phyloP scores from a whole-genome alignment of 2,888 invertebrate genomes.

The Agonopterix subpropinquella region DNA sequence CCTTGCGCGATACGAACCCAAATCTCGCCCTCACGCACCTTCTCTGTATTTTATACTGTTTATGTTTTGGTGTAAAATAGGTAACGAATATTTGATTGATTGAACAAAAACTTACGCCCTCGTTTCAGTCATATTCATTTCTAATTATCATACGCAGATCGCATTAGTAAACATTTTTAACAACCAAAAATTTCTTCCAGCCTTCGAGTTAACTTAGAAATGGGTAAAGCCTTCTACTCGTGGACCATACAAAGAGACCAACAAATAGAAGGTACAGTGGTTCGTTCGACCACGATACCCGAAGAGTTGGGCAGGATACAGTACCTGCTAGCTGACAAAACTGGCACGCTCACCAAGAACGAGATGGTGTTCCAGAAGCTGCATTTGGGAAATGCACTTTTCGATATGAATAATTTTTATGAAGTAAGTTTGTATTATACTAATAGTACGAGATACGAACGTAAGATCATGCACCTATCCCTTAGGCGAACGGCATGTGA shows the following conservation, averaged over 20 bases:
- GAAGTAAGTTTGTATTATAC: conserved; percentile 75
- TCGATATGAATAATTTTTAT: conserved; percentile 89
- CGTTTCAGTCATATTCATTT: too few species aligned
- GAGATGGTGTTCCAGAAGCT: conserved; percentile 98
- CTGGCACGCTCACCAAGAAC: conserved; percentile 98
- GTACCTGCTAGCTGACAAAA: conserved; percentile 98
- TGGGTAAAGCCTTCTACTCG: conserved; percentile 98
- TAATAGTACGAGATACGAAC: too few species aligned
- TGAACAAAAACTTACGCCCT: too few species aligned
- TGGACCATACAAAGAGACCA: conserved; percentile 97
- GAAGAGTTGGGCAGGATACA: conserved; percentile 98
- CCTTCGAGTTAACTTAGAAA: conserved; percentile 97
- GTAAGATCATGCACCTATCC: too few species aligned
- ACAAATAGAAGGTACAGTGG: conserved; percentile 94
- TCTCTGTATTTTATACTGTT: too few species aligned
- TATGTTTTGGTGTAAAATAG: too few species aligned
- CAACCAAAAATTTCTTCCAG: conserved; percentile 42
- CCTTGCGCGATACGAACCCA: too few species aligned
- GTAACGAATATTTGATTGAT: too few species aligned
- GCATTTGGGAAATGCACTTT: conserved; percentile 95
- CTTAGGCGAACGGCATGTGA: too few species aligned
- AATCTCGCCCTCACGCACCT: too few species aligned
- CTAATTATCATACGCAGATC: too few species aligned
- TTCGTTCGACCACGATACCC: conserved; percentile 97
- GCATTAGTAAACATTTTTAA: too few species aligned